Base-by-base conservation (phyloP, 2,113 vertebrate species). In the Alexandromys fortis region DNA sequence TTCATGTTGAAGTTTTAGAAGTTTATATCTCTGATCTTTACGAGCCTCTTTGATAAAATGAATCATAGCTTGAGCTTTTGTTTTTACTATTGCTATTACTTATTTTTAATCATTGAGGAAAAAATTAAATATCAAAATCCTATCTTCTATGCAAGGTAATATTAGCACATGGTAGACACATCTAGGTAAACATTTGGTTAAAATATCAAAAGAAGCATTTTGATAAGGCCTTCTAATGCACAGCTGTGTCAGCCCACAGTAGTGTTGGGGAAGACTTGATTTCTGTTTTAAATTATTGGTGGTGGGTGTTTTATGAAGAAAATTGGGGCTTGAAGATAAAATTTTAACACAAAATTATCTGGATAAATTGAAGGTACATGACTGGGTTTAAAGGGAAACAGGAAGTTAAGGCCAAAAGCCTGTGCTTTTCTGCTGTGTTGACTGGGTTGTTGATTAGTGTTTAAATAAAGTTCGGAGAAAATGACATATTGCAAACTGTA, bases 261-360 rank as follows among this genome's bases (percentile, higher is more conserved):
- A 21, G 0, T 12, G 67, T 86, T 93, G 61, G 78, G 63, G 0
- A 63, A 93, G 65, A 38, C 89, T 21, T 13, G 52, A 55, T 73
- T 97, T 97, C 86, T 75, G 35, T 83, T 97, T 86, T 72, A 97
- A 96, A 95, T 94, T n/a, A 87, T 10, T 38, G 22, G 22, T 89
- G 55, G 55, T 21, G 55, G 55, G 47, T 89, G 63, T 67, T 85
- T 82, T 70, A 6, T 0, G 19, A 58, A 28, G 22, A 67, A 35
- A 70, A 92, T 42, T 17, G 96, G 58, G 52, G 95, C 68, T 90
- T 61, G 8, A 42, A 97, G 7, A 58, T 0, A 11, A 92, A 96
- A 77, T n/a, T 91, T 91, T 73, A 78, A 82, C 91, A 90, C 22
- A 70, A 70, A 73, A 73, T 35, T 77, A 73, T 42, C 70, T 70